phyloP scores from a whole-genome alignment of 1,140 invertebrate genomes.

The Pomacea maculata region DNA sequence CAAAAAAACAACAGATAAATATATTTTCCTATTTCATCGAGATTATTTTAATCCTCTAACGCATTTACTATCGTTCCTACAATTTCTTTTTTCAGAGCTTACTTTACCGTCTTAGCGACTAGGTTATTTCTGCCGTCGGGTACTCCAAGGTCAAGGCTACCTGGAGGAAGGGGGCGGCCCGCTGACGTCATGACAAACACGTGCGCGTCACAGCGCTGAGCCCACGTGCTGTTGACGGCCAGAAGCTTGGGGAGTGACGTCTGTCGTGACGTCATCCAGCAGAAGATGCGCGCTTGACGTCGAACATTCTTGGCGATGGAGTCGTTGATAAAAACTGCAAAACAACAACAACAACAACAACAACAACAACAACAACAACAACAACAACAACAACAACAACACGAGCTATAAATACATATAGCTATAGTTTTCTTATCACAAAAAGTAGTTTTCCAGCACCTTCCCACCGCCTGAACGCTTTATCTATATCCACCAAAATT shows the following conservation, averaged over 20 bases:
- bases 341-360: too few species aligned
- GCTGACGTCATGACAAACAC: slow-evolving; percentile 70
- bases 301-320: slow-evolving; percentile 77
- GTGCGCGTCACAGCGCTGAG: slow-evolving; percentile 86
- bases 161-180: slow-evolving; percentile 47
- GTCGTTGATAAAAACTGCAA: slow-evolving; percentile 53
- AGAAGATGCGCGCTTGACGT: slow-evolving; percentile 76
- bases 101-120: slow-evolving; percentile 34
- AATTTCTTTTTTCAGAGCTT: neutral
- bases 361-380: too few species aligned
- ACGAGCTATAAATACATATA: too few species aligned
- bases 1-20: too few species aligned
- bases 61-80: too few species aligned
- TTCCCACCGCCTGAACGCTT: too few species aligned
- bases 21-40: too few species aligned
- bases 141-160: slow-evolving; percentile 35
- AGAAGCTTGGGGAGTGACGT: slow-evolving; percentile 86
- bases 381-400: too few species aligned
- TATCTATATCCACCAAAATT: too few species aligned
- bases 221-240: slow-evolving; percentile 97
- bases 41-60: too few species aligned
- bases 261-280: slow-evolving; percentile 94
- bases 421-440: too few species aligned
- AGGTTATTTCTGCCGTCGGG: slow-evolving; percentile 33
- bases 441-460: too few species aligned